Percentiles rank a stretch among this genome's conserved stretches.
phyloP scores from a whole-genome alignment of 2,888 invertebrate species.

The Timema cristinae region DNA sequence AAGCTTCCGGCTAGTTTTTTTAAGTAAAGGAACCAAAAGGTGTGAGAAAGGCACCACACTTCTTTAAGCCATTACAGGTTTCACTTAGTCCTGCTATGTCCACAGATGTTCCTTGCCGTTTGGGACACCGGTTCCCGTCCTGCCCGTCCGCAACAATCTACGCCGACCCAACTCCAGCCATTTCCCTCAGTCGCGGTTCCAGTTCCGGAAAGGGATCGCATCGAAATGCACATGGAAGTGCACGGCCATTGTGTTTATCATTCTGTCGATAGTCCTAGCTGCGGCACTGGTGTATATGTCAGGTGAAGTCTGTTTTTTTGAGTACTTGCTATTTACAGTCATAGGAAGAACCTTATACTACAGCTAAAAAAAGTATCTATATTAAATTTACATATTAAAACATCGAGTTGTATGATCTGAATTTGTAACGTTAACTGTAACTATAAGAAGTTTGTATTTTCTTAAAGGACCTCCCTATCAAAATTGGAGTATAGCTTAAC shows the following conservation, averaged over 20 bases:
- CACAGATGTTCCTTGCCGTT: conserved; percentile 61
- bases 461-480: too few species aligned
- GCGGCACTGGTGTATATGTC: conserved; percentile 83
- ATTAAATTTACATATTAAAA: too few species aligned
- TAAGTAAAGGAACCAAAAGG: too few species aligned
- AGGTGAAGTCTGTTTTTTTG: conserved; percentile 53
- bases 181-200: conserved; percentile 72
- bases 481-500: too few species aligned
- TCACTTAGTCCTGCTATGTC: conserved; percentile 40
- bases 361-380: too few species aligned
- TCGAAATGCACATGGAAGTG: conserved; percentile 90
- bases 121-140: conserved; percentile 58
- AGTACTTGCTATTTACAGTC: neutral
- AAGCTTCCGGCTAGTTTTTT: too few species aligned
- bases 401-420: too few species aligned
- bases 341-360: too few species aligned
- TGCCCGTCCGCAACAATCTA: conserved; percentile 70
- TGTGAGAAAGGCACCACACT: neutral
- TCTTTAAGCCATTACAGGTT: conserved; percentile 44
- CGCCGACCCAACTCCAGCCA: conserved; percentile 64
- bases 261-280: conserved; percentile 75
- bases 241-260: conserved; percentile 82
- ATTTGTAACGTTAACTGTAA: too few species aligned
- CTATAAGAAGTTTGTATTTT: too few species aligned
- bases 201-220: conserved; percentile 81